Evolutionary conservation across 2,113 vertebrate species (phyloP).

Genomic region (Syrrhaptes paradoxus): DNA sequence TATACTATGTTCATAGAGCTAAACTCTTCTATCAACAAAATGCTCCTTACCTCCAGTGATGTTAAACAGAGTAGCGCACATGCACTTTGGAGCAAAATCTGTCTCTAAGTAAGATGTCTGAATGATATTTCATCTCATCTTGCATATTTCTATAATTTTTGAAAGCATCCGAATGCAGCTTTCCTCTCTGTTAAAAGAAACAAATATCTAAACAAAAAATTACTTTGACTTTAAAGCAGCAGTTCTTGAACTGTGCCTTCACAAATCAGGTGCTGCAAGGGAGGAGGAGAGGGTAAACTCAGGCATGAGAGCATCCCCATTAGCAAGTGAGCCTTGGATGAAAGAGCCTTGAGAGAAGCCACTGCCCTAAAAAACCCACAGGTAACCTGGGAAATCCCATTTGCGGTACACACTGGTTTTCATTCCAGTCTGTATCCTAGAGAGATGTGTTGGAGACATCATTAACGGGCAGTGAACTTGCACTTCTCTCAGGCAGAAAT

Average conservation of each 20-base stretch:
- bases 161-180: not conserved
- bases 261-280: not conserved
- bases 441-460: not conserved
- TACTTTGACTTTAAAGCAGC: not conserved
- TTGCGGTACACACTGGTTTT: not conserved
- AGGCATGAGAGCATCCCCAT: not conserved
- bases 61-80: not conserved
- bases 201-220: not conserved
- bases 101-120: not conserved
- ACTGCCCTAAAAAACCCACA: not conserved
- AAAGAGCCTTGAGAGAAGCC: not conserved
- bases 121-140: not conserved
- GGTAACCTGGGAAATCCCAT: not conserved
- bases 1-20: not conserved
- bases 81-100: not conserved
- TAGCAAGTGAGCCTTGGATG: not conserved
- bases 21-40: not conserved
- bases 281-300: not conserved
- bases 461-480: not conserved
- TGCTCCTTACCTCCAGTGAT: not conserved
- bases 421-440: not conserved
- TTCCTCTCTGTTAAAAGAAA: not conserved
- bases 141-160: not conserved
- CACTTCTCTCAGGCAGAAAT: slow-evolving; percentile 7
- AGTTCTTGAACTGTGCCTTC: not conserved